Evolutionary conservation across 2,113 vertebrate species (phyloP), one percentile per base, ranked within the genome.

Genomic region (Regulus satrapa): DNA sequence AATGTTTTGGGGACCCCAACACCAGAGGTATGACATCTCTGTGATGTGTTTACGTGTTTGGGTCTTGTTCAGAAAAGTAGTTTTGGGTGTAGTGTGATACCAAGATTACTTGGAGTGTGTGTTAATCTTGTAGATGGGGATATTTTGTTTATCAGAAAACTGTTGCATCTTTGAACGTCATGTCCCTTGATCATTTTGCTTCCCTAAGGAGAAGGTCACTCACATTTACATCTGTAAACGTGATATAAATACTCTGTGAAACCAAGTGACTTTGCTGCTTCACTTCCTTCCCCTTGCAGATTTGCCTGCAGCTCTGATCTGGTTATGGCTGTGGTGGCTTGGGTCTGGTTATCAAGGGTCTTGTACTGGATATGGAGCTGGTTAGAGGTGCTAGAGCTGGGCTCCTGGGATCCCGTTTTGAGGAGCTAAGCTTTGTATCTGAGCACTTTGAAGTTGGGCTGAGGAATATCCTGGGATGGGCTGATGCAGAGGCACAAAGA

Each of bases 91-190:
- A 46, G 29, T 7, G 8, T n/a, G 52, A 8, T 81, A n/a, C 46
- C 1, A 2, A 58, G 17, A 36, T 61, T 48, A 38, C 41, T 89
- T 20, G 13, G 34, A 41, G 3, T 31, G 18, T 67, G 6, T 3
- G 5, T 68, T 61, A n/a, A 26, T 73, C 36, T 85, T 14, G 10
- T n/a, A 73, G 81, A 54, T 46, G 49, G n/a, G 45, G 46, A 16
- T 63, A 36, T 46, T 93, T 63, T 93, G 41, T 94, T 91, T 62
- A 66, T 76, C 46, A 43, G 81, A 66, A 92, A 82, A 74, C 72
- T 49, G 6, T 62, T 88, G 71, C 51, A 46, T 69, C 31, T 88
- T 92, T 0, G 2, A 49, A 54, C 4, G 3, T 79, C 20, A 9
- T 31, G 18, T 91, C 80, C 74, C 66, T 19, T 2, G 7, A 61